Percentiles rank a stretch among this genome's conserved stretches.
phyloP scores from a whole-genome alignment of 2,113 vertebrate genomes.

The Piprites chloris region DNA sequence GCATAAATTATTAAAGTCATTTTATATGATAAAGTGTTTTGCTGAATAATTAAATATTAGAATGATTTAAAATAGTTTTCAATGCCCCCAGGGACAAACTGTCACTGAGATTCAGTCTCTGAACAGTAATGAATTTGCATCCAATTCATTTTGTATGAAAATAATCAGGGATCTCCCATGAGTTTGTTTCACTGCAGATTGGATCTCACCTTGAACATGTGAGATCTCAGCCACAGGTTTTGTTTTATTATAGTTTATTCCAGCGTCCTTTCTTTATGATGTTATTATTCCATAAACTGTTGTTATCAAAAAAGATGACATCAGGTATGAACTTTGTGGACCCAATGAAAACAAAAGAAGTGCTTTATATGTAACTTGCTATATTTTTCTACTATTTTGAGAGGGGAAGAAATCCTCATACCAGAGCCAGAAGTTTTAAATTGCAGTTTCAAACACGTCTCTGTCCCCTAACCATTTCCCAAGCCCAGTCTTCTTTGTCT shows the following conservation, averaged over 20 bases:
- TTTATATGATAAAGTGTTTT: slow-evolving; percentile 26
- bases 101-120: slow-evolving; percentile 1
- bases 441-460: background rate
- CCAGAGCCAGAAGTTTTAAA: background rate
- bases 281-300: background rate
- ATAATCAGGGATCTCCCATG: slow-evolving; percentile 15
- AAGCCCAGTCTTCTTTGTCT: background rate
- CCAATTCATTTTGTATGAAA: slow-evolving; percentile 43
- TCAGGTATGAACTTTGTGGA: background rate
- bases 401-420: background rate
- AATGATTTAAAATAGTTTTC: slow-evolving; percentile 23
- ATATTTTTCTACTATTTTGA: background rate
- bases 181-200: background rate
- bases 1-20: slow-evolving; percentile 30
- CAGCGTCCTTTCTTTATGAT: background rate
- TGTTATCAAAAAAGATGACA: background rate
- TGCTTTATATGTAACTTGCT: background rate
- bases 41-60: slow-evolving; percentile 40
- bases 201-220: background rate
- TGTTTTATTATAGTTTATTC: background rate
- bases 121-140: slow-evolving; percentile 29
- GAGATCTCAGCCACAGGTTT: slow-evolving; percentile 1
- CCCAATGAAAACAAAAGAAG: background rate
- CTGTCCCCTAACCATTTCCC: background rate
- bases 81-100: slow-evolving; percentile 36